These are phyloP conservation scores for Stegodyphus dumicola DNA, from an alignment of 1,140 invertebrate genomes.

Conservation along the genomic window DNA sequence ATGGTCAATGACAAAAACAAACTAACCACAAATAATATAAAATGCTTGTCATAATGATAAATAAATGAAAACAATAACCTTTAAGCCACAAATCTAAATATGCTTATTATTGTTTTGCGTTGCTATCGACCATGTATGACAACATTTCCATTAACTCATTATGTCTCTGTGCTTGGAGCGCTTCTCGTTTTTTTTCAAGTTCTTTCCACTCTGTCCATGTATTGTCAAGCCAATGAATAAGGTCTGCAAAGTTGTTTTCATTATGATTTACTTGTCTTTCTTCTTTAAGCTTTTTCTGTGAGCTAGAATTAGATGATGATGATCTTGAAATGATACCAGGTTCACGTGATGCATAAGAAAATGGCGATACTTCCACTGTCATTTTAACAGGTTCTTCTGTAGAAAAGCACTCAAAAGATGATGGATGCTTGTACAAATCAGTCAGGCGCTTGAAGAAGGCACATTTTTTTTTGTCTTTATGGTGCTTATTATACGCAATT, in stretches of 20 bases:
- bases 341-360: constrained; percentile 11
- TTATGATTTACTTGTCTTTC: background rate
- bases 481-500: constrained; percentile 30
- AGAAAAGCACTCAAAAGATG: constrained; percentile 34
- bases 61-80: no score
- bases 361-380: constrained; percentile 47
- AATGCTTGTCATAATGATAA: no score
- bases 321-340: background rate
- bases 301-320: background rate
- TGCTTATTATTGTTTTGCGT: background rate
- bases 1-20: no score
- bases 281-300: background rate
- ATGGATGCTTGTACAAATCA: constrained; percentile 29
- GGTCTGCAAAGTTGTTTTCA: constrained; percentile 14
- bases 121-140: constrained; percentile 36
- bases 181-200: constrained; percentile 25
- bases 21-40: no score
- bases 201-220: constrained; percentile 43
- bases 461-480: constrained; percentile 58
- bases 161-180: constrained; percentile 10
- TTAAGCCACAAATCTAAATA: no score
- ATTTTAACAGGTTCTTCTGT: constrained; percentile 19
- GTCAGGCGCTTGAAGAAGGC: constrained; percentile 45
- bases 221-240: constrained; percentile 21
- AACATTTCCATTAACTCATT: constrained; percentile 57